Conservation (phyloP, 1,140 invertebrate species). For the Drosophila insularis region DNA sequence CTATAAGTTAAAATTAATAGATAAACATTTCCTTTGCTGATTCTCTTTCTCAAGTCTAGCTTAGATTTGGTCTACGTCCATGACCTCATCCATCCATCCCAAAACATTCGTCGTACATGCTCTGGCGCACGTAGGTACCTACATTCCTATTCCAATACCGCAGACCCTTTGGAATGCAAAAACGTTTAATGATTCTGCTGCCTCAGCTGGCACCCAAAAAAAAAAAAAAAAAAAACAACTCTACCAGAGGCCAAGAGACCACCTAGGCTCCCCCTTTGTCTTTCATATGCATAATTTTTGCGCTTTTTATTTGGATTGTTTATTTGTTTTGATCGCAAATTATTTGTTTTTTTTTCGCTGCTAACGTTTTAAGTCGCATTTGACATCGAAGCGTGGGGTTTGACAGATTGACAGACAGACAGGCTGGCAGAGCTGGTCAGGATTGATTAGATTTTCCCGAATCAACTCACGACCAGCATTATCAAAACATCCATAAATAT, state of each 20-base stretch:
- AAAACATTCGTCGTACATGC: conserved; percentile 38
- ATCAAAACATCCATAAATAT: conserved; percentile 76
- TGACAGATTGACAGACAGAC: conserved; percentile 15
- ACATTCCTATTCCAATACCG: conserved; percentile 14
- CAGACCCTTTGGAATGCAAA: conserved; percentile 55
- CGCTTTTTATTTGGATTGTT: conserved; percentile 38
- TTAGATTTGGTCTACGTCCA: not conserved
- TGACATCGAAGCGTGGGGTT: conserved; percentile 18
- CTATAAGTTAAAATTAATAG: no score
- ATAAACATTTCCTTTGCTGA: not conserved
- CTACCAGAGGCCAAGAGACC: conserved; percentile 22
- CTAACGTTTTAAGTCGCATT: conserved; percentile 56
- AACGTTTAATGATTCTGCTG: conserved; percentile 2
- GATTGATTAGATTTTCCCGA: conserved; percentile 61
- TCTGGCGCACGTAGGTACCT: conserved; percentile 54
- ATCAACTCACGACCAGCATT: conserved; percentile 64
- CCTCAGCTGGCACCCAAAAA: not conserved
- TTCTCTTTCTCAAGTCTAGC: not conserved
- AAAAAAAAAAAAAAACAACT: not conserved
- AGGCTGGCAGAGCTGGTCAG: conserved; percentile 14
- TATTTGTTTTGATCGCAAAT: conserved; percentile 63
- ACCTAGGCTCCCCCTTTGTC: conserved; percentile 44
- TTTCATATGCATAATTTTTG: conserved; percentile 64
- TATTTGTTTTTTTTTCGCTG: conserved; percentile 48
- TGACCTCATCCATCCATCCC: not conserved